Conservation (phyloP, 2,888 invertebrate species). For the Chloroclystis v-ata region DNA sequence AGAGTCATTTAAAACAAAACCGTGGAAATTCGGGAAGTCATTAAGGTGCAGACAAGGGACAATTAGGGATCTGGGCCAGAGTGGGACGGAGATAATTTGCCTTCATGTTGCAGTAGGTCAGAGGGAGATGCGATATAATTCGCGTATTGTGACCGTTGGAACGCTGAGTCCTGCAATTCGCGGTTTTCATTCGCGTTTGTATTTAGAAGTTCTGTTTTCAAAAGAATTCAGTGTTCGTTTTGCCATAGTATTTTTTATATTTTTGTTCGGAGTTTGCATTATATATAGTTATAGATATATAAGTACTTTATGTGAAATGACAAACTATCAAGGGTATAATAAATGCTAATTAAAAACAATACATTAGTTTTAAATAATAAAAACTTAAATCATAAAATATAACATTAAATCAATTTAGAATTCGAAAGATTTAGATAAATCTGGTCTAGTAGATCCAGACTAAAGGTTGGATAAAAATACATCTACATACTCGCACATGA, state of each 20-base stretch:
- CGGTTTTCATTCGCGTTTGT: neutral
- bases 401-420: too few relatives aligned
- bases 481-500: slow-evolving; percentile 2
- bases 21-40: slow-evolving; percentile 67
- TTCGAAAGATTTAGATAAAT: too few relatives aligned
- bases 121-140: slow-evolving; percentile 15
- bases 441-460: too few relatives aligned
- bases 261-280: too few relatives aligned
- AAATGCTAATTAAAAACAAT: too few relatives aligned
- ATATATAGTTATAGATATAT: too few relatives aligned
- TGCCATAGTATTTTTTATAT: too few relatives aligned
- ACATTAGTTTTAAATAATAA: too few relatives aligned
- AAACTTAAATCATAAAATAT: too few relatives aligned
- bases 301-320: too few relatives aligned
- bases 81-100: slow-evolving; percentile 38
- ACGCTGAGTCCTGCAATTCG: slow-evolving; percentile 10
- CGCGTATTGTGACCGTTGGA: slow-evolving; percentile 7
- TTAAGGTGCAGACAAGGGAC: slow-evolving; percentile 59
- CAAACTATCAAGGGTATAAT: too few relatives aligned
- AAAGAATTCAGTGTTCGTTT: neutral
- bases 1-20: slow-evolving; percentile 53
- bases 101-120: slow-evolving; percentile 31
- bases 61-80: slow-evolving; percentile 62
- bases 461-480: too few relatives aligned
- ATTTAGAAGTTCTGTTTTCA: neutral